Evolutionary conservation across 1,140 invertebrate species (phyloP), one percentile per base, ranked within the genome.

Genomic region (Eciton burchellii): DNA sequence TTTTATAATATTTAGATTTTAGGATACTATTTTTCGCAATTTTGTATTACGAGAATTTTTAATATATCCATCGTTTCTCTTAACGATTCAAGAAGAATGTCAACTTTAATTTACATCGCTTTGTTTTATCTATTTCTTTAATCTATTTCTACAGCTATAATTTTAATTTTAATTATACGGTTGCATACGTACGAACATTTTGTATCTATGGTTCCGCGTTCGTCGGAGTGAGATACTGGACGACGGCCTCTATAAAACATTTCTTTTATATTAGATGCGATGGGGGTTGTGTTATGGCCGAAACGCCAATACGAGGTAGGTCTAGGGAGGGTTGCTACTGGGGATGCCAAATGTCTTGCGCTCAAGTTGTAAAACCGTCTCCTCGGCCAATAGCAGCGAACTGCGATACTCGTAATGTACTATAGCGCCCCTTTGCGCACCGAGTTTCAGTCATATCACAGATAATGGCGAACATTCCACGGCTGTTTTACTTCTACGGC

Each of bases 381-480:
- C n/a, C 56, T 65, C 57, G 72, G 73, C 88, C 87, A 88, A 88
- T 88, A 62, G 60, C 35, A 52, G 24, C 26, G 26, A 59, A 26
- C 26, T 16, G 14, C 24, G 19, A 47, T 9, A n/a, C 9, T 52
- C 54, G 60, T 73, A 57, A 54, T 43, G 21, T 68, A 19, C n/a
- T 41, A 62, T 43, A 57, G 72, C 54, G 52, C 71, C 70, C 83
- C 82, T 68, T 88, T 54, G 77, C 43, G 65, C 70, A 52, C 60
- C 41, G 6, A 76, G 57, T 47, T 45, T 56, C 21, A 59, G 81
- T 83, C 81, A 71, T 88, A 85, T n/a, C 11, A 5, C 24, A 21
- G 16, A 83, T 90, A 90, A 91, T 91, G 91, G 91, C 90, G 89
- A 84, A 79, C 83, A 89, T 91, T 88, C 82, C 68, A 70, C 70